Percentiles rank a stretch among this genome's conserved stretches.
Conservation (phyloP, 2,888 invertebrate genomes). For the Mongoloraphidia duomilia region DNA sequence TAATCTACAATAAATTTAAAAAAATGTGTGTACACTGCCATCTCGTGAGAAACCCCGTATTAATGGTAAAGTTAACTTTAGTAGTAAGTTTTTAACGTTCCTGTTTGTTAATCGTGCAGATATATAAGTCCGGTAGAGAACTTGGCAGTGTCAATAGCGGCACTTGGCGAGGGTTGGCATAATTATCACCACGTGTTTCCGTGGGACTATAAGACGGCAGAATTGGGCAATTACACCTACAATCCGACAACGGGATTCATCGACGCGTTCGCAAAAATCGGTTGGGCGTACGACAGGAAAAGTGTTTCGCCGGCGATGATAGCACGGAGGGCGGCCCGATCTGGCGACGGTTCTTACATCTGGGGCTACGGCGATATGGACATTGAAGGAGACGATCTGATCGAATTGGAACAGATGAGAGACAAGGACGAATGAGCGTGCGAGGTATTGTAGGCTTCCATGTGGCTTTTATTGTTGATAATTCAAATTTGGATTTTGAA, state of each 20-base stretch:
- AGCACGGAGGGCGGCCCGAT: slow-evolving; percentile 36
- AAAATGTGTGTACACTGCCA: too few relatives aligned
- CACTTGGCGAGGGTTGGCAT: slow-evolving; percentile 72
- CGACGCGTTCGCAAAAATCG: slow-evolving; percentile 60
- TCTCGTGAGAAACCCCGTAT: too few relatives aligned
- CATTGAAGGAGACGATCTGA: slow-evolving; percentile 37
- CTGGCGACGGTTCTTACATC: slow-evolving; percentile 44
- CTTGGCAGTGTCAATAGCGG: slow-evolving; percentile 54
- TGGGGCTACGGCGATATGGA: slow-evolving; percentile 53
- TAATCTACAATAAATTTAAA: too few relatives aligned
- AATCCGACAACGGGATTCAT: slow-evolving; percentile 73
- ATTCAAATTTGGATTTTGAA: too few relatives aligned
- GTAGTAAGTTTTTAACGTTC: too few relatives aligned
- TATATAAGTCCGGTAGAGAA: slow-evolving; percentile 61
- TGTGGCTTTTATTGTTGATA: too few relatives aligned
- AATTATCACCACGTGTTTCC: slow-evolving; percentile 69
- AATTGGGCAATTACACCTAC: slow-evolving; percentile 39
- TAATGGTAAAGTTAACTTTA: too few relatives aligned
- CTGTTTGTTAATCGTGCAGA: slow-evolving; percentile 27
- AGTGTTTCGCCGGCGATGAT: slow-evolving; percentile 43
- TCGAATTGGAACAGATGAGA: slow-evolving; percentile 38
- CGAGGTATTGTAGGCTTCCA: too few relatives aligned
- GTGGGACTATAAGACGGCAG: slow-evolving; percentile 41
- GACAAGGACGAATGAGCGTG: slow-evolving; percentile 19
- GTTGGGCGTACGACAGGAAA: slow-evolving; percentile 71